phyloP scores from a whole-genome alignment of 2,888 invertebrate genomes.

The Corythucha ciliata region DNA sequence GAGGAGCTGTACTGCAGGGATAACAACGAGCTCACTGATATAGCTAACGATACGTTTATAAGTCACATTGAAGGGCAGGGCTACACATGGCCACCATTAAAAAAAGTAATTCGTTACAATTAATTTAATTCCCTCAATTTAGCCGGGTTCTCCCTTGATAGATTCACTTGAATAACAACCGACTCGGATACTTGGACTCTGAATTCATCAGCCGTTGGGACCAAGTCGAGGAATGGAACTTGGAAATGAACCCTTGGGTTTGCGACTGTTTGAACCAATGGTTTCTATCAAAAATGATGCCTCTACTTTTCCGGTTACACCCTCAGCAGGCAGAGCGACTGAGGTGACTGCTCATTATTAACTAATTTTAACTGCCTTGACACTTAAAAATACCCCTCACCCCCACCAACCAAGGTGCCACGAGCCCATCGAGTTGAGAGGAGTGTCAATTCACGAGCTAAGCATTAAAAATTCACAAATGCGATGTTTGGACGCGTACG shows the following conservation, averaged over 20 bases:
- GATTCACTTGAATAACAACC: too few species aligned
- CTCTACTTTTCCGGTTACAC: slow-evolving; percentile 45
- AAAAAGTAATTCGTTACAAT: too few species aligned
- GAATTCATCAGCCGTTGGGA: slow-evolving; percentile 61
- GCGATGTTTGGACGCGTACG: slow-evolving; percentile 57
- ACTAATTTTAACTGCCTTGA: too few species aligned
- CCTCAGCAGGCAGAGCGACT: slow-evolving; percentile 28
- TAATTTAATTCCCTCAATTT: too few species aligned
- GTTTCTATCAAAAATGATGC: slow-evolving; percentile 58
- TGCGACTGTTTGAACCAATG: slow-evolving; percentile 74
- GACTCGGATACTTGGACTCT: slow-evolving; percentile 56
- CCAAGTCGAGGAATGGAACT: slow-evolving; percentile 53
- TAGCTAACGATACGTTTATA: slow-evolving; percentile 39
- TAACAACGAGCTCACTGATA: slow-evolving; percentile 51
- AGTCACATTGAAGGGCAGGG: not conserved
- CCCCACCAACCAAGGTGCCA: slow-evolving; percentile 47
- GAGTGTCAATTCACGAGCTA: slow-evolving; percentile 50
- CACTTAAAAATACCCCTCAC: not conserved
- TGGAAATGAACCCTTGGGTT: slow-evolving; percentile 63
- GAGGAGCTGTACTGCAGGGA: slow-evolving; percentile 50
- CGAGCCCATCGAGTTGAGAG: slow-evolving; percentile 55
- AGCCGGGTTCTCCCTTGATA: too few species aligned
- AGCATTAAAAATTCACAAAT: slow-evolving; percentile 49
- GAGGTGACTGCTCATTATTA: slow-evolving; percentile 19
- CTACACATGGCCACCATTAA: slow-evolving; percentile 14